A percentile compares a stretch with the other conserved stretches of the same genome.
Evolutionary conservation across 2,113 vertebrate species (phyloP).

Genomic region (Stomatorhinus ivindoensis): DNA sequence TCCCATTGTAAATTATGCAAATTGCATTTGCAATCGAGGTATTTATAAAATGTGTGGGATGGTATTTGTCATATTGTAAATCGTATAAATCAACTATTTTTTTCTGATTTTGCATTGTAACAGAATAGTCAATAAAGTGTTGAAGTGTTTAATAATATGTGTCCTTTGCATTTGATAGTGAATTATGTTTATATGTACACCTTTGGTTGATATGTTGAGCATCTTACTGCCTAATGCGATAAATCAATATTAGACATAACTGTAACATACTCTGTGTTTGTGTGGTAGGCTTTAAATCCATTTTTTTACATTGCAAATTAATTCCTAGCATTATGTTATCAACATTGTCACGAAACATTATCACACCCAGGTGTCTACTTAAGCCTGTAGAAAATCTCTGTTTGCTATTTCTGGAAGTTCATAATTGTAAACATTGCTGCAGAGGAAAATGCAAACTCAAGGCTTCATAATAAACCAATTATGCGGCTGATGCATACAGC

Average conservation of each 20-base stretch:
- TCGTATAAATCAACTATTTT: slow-evolving; percentile 19
- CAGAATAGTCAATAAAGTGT: slow-evolving; percentile 6
- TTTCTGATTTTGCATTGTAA: slow-evolving; percentile 9
- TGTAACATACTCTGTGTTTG: not conserved
- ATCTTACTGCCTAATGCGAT: not conserved
- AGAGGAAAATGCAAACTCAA: not conserved
- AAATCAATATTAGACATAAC: not conserved
- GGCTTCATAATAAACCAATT: not conserved
- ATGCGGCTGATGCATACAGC: not conserved
- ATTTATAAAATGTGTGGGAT: not conserved
- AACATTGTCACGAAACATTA: not conserved
- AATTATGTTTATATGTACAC: not conserved
- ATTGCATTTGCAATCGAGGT: slow-evolving; percentile 4
- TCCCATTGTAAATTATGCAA: slow-evolving; percentile 1
- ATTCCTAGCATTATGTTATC: not conserved
- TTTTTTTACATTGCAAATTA: not conserved
- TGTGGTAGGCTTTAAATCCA: not conserved
- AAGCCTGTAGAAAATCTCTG: not conserved
- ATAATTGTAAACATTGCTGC: not conserved
- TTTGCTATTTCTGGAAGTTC: not conserved
- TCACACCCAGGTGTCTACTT: not conserved
- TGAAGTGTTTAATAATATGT: not conserved
- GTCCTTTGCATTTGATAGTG: not conserved
- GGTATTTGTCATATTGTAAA: slow-evolving; percentile 10
- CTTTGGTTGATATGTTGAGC: not conserved